Percentiles rank a stretch among this genome's conserved stretches.
phyloP scores from a whole-genome alignment of 2,888 invertebrate genomes.

The Agrilus cyanescens region DNA sequence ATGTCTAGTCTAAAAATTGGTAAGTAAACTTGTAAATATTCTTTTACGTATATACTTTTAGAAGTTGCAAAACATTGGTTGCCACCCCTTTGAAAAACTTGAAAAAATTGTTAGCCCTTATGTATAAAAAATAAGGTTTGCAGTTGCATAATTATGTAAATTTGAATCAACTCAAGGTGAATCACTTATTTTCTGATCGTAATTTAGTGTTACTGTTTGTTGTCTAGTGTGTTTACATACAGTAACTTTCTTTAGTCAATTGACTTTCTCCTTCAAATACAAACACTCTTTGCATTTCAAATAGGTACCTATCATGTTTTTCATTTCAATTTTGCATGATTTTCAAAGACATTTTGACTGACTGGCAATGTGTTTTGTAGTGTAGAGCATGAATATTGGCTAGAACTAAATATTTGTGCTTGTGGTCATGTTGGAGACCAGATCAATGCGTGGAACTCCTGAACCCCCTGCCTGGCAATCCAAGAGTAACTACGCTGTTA shows the following conservation, averaged over 20 bases:
- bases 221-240: too few species aligned
- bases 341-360: conserved; percentile 5
- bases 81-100: conserved; percentile 26
- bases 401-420: conserved; percentile 22
- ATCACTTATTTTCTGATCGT: too few species aligned
- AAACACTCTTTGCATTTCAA: too few species aligned
- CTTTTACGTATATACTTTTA: conserved; percentile 1
- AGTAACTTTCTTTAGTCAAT: too few species aligned
- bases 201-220: too few species aligned
- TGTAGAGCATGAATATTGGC: conserved; percentile 25
- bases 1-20: conserved; percentile 52
- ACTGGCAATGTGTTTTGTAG: conserved; percentile 17
- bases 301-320: too few species aligned
- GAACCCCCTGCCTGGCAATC: conserved; percentile 51
- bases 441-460: conserved; percentile 61
- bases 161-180: neutral
- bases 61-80: conserved; percentile 14
- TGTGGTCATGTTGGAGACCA: conserved; percentile 60
- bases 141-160: conserved; percentile 11
- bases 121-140: conserved; percentile 4
- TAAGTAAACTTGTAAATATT: conserved; percentile 28
- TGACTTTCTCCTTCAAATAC: too few species aligned
- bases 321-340: too few species aligned
- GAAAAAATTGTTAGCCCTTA: conserved; percentile 7
- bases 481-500: conserved; percentile 38